Evolutionary conservation across 1,140 invertebrate species (phyloP), one percentile per base, ranked within the genome.

Genomic region (Nephotettix cincticeps): DNA sequence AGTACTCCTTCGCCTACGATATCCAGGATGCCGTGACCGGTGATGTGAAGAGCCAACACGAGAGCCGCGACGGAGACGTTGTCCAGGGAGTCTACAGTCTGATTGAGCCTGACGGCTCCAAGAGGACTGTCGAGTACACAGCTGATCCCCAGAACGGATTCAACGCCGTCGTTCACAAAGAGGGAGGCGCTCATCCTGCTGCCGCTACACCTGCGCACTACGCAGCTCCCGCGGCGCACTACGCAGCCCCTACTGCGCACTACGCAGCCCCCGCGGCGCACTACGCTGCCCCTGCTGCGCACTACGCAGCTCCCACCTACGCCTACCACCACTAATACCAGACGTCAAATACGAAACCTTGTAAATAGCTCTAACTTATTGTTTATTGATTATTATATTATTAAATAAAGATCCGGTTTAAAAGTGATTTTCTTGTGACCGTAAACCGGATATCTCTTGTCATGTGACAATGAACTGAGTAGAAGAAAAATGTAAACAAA

Each of bases 1-100:
- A 81, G n/a, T 87, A 87, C 74, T 77, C 80, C 30, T 87, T 81
- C 77, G 82, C 83, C 69, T 87, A 87, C 76, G 82, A 80, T n/a
- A 84, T 87, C 2, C 79, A 83, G 70, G 85, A 86, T 69, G 80
- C 80, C 3, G 76, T 81, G 51, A 85, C 84, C 1, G 82, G 81
- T 30, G 85, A 86, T 78, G 77, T 81, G 66, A 84, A 85, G 71
- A 77, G 72, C 47, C 83, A 84, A 69, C 80, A 80, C 77, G 83
- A 84, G 71, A 75, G 75, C 45, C 78, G 81, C 66, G 81, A 84
- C 68, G 81, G 83, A 27, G 80, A 83, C 67, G 75, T 69, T 71
- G 70, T 74, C 29, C 36, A 29, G n/a, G 56, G 56, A 27, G 13
- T 23, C 56, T 61, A 61, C 56, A 61, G 56, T 25, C 25, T 61